Base-by-base conservation (phyloP, 2,888 invertebrate species). In the Aspidiotus destructor region DNA sequence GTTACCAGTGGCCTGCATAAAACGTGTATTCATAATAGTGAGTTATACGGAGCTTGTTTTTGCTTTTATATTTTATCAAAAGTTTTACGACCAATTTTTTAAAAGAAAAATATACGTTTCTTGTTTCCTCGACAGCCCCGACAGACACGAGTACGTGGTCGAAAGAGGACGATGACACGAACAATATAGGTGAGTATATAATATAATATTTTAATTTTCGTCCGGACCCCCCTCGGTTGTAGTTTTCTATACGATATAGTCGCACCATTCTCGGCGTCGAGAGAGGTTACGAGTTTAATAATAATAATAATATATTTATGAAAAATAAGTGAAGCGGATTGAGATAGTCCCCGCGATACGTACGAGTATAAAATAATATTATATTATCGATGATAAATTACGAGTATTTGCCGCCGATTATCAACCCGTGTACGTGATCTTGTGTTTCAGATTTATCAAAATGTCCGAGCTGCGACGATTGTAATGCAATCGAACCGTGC, bases 1-100 rank as follows among this genome's bases (percentile, higher is more conserved):
- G 83, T 89, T 74, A 78, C 84, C 83, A 72, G 78, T 79, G 71
- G 81, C 80, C 72, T 85, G 83, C 76, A 79, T 77, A 72, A 76
- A 75, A 73, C 77, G 76, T 72, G 72, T 55, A 67, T 70, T 52
- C 71, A 72, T 13, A 62, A 72, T 71, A 74, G 75, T 75, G 70
- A 62, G 72, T 69, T 28, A 40, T 13, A 42, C 13, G 11, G 16
- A 42, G 40, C 8, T 42, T 41, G 10, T 61, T 41, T n/a, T 41
- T 41, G 7, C 42, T 41, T 42, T 41, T 9, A 15, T 40, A 40
- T 28, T 8, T n/a, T 52, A 28, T 58, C 28, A 58, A 40, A 58
- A 16, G 10, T 28, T 17, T 8, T 40, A 40, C 13, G 58, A 40
- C 10, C 40, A 40, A 13, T 28, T 8, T 40, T 16, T 28, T 28